Base-by-base conservation (phyloP, 2,888 invertebrate genomes). In the Oscheius sp. region DNA sequence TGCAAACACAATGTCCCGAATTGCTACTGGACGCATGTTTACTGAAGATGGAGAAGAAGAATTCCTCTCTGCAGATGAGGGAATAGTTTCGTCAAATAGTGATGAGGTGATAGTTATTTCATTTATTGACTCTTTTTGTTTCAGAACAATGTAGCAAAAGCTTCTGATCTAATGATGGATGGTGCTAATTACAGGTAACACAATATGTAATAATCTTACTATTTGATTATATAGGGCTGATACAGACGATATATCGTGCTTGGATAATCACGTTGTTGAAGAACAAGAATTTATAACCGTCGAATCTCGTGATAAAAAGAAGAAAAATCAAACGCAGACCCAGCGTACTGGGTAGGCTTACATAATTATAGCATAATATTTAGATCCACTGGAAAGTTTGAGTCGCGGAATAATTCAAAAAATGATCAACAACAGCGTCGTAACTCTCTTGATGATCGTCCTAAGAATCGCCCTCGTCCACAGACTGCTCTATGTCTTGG, bases 51-150 rank as follows among this genome's bases (percentile, higher is more conserved):
- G 20, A 2, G 54, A 54, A 73, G 28, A 73, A 33, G 71, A 69
- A n/a, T 75, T 67, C 49, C 41, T 75, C 5, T 75, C 75, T 3
- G 75, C 75, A 3, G 71, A 75, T 28, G 75, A 75, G 50, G 68
- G 73, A 50, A 49, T 75, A 20, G 73, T 47, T 14, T 56, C 68
- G 30, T 72, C 74, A 9, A 70, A 59, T 33, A 69, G 67, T 14
- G 59, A 67, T 30, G 59, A 61, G 17, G 24, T 5, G 38, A 17
- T 50, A 24, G 49, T 45, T 6, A 9, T 17, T 3, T 26, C 17
- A 6, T 20, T 56, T 63, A 22, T 32, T 12, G 30, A n/a, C 2
- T 36, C 22, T 20, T 30, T 20, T 63, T n/a, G 20, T 32, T 49
- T 4, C 24, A 63, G 41, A 33, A 36, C 17, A 17, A 12, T 14